Evolutionary conservation across 2,888 invertebrate species (phyloP), one percentile per base, ranked within the genome.

Genomic region (Bombylius major): DNA sequence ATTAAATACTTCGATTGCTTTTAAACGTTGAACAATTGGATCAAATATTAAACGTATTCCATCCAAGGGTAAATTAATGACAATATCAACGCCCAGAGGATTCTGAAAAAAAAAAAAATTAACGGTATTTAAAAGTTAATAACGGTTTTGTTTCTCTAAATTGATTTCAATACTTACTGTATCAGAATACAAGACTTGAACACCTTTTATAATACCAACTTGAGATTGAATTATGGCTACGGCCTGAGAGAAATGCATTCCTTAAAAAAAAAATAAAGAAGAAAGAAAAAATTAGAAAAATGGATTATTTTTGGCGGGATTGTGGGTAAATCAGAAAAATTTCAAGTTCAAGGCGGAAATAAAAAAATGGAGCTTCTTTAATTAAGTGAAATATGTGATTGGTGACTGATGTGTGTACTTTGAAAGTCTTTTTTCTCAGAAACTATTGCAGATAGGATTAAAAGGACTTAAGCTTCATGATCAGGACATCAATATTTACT

Each of bases 211-310:
- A 68, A 89, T 83, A 65, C 93, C 90, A 74, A 96, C 93, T 82
- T 96, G 95, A 61, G 92, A 89, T 76, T 95, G 95, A 70, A 97
- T 88, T 68, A 96, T 94, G 67, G 94, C 89, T 68, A 97, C 93
- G 63, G 95, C 90, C 77, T 97, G 96, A 64, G 94, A 93, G 79
- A 97, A 95, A 79, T 96, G 95, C 96, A 96, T 97, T 68, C 97
- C 97, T 90, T 70, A 65, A 54, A 71, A 69, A 58, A 6, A 13
- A 49, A 33, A 32, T 49, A 3, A 23, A 23, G 23, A 23, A 23
- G 23, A 23, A 23, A 23, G 3, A 23, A 23, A 23, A 48, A 44
- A 42, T 13, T 9, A 42, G 44, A 31, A 23, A 44, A 51, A 14
- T 42, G n/a, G 14, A 47, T 9, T n/a, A n/a, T n/a, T n/a, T n/a